Evolutionary conservation across 2,888 invertebrate genomes (phyloP).

Genomic region (Eurytoma adleriae): DNA sequence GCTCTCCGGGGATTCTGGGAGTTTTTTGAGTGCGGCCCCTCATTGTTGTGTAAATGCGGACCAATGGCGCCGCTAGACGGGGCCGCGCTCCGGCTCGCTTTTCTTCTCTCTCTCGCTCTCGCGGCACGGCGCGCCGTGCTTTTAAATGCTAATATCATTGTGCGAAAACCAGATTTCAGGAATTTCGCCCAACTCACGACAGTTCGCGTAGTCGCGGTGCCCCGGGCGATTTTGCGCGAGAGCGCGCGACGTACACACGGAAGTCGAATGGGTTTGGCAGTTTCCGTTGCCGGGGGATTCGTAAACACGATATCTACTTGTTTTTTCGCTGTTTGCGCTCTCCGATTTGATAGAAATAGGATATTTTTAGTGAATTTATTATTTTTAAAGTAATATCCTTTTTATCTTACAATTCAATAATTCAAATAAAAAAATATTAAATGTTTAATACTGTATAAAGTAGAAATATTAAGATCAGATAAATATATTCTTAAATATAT

Average conservation of each 20-base stretch:
- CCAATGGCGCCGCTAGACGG: slow-evolving; percentile 74
- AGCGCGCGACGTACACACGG: slow-evolving; percentile 47
- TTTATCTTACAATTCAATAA: neutral
- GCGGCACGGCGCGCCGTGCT: slow-evolving; percentile 59
- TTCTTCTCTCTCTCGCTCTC: slow-evolving; percentile 48
- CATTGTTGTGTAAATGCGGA: slow-evolving; percentile 75
- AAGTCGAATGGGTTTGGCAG: slow-evolving; percentile 46
- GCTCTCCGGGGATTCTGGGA: slow-evolving; percentile 69
- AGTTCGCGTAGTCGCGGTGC: slow-evolving; percentile 34
- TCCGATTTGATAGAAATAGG: neutral
- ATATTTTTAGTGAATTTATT: neutral
- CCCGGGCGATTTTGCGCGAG: slow-evolving; percentile 41
- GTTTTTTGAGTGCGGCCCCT: slow-evolving; percentile 73
- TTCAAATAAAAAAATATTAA: neutral
- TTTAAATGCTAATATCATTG: slow-evolving; percentile 74
- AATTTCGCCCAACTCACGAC: slow-evolving; percentile 63
- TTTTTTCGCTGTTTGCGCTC: slow-evolving; percentile 36
- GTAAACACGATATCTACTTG: slow-evolving; percentile 37
- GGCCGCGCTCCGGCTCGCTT: slow-evolving; percentile 57
- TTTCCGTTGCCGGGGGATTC: slow-evolving; percentile 45
- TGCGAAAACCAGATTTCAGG: slow-evolving; percentile 70
- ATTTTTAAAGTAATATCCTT: neutral
- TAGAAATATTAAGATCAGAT: no score
- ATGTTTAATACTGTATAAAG: neutral
- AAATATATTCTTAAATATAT: no score